These are phyloP conservation scores for Cercocebus atys DNA, from an alignment of 2,113 vertebrate species.

Conservation along the genomic window DNA sequence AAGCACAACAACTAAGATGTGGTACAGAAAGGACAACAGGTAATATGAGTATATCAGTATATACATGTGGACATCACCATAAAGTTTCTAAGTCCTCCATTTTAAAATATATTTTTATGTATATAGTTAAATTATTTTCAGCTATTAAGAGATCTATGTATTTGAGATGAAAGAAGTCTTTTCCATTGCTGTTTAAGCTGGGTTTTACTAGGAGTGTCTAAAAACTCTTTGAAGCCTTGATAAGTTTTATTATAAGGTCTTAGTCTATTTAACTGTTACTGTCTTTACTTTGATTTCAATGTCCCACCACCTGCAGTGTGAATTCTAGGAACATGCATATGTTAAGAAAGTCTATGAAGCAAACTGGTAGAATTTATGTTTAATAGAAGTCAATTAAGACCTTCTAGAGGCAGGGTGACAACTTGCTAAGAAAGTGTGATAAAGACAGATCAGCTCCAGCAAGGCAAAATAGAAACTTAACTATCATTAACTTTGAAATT, in stretches of 20 bases:
- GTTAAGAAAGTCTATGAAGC: constrained; percentile 29
- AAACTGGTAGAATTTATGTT: constrained; percentile 28
- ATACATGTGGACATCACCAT: neutral
- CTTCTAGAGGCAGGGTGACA: constrained; percentile 17
- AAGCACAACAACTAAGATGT: neutral
- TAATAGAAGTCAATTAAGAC: constrained; percentile 17
- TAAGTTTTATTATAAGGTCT: neutral
- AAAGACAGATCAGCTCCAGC: constrained; percentile 50
- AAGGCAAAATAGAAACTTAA: constrained; percentile 57
- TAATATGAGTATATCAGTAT: neutral
- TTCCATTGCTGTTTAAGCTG: neutral
- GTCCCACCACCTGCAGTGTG: neutral
- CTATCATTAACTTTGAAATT: constrained; percentile 53
- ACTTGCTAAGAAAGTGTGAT: constrained; percentile 42
- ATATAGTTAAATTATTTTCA: neutral
- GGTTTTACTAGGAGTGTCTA: neutral
- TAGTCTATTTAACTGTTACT: neutral
- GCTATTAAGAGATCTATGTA: neutral
- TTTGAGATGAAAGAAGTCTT: neutral
- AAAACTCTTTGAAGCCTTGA: neutral
- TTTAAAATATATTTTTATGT: constrained; percentile 9
- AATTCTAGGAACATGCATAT: neutral
- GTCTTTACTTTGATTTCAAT: constrained; percentile 42
- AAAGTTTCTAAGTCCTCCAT: neutral
- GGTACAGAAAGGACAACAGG: neutral